phyloP scores from a whole-genome alignment of 1,140 invertebrate species.

The Brachionus rotundiformis region DNA sequence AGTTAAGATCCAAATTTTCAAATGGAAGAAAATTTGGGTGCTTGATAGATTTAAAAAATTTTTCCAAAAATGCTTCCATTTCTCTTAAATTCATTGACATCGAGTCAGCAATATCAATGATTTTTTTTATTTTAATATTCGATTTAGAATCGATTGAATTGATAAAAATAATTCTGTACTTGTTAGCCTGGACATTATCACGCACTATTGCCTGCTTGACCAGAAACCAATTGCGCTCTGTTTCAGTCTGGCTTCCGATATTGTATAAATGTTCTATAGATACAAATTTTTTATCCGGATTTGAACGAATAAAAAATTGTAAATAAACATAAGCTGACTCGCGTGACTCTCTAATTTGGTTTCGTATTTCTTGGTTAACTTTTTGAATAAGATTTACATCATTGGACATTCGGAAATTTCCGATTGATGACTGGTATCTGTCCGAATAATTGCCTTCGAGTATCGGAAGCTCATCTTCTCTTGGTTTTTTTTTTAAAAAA shows the following conservation, averaged over 20 bases:
- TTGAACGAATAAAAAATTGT: conserved; percentile 40
- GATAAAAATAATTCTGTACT: conserved; percentile 23
- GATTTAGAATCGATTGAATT: conserved; percentile 10
- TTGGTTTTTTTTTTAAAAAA: neutral
- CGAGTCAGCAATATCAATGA: conserved; percentile 25
- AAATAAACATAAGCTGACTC: conserved; percentile 48
- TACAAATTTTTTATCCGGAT: neutral
- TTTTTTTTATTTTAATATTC: conserved; percentile 23
- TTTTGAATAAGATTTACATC: conserved; percentile 26
- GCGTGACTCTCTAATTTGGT: neutral
- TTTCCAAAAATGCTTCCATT: conserved; percentile 28
- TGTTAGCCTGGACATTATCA: neutral
- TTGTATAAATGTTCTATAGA: conserved; percentile 41
- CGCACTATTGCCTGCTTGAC: conserved; percentile 17
- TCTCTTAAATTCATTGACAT: neutral
- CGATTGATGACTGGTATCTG: neutral
- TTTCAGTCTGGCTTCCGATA: conserved; percentile 20
- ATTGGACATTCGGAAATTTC: neutral
- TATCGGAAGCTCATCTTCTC: neutral
- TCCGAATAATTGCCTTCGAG: neutral
- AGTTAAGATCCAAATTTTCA: neutral
- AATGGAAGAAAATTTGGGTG: conserved; percentile 29
- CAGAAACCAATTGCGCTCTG: conserved; percentile 35
- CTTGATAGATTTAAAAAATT: conserved; percentile 31
- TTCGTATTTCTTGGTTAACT: conserved; percentile 2